Evolutionary conservation across 2,888 invertebrate genomes (phyloP), one percentile per base, ranked within the genome.

Genomic region (Noctua fimbriata): DNA sequence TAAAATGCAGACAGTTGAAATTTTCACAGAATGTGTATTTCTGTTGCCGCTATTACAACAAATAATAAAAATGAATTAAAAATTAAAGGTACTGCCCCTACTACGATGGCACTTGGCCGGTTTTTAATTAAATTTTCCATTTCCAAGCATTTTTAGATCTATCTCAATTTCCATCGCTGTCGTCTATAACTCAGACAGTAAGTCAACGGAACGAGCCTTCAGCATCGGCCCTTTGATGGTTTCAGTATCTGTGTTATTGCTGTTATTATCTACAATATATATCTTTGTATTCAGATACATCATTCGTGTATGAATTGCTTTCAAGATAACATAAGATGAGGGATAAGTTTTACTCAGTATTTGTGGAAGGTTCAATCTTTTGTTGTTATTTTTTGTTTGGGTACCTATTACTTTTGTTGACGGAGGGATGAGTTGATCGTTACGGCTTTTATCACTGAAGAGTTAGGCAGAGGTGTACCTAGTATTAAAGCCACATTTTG

Each of bases 241-340:
- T 88, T 86, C 90, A 88, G 82, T 87, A 83, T 87, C 89, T 90
- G 78, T 86, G 83, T 89, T 91, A 90, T 90, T 90, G 85, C 88
- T 85, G 84, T 85, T 86, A 90, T 90, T 90, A 90, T 90, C 85
- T 88, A 73, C 76, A 76, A 88, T 84, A 83, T 87, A 87, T 83
- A 82, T 85, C 82, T 88, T 79, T 82, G 72, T 85, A 84, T 85
- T 73, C 60, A 73, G 73, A 83, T 84, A 87, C 76, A 83, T 78
- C 80, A 80, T 83, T 73, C 73, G 65, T 49, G 69, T 80, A 83
- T 78, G 80, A 80, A 86, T 85, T 85, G 86, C 79, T 85, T 77
- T 36, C 36, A 66, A 74, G 83, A 83, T 83, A 77, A 73, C 72
- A 78, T 74, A 47, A 67, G n/a, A 85, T 60, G 70, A 65, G 49